Percentiles rank a stretch among this genome's conserved stretches.
Conservation (phyloP, 2,113 vertebrate genomes). For the Lophius piscatorius region DNA sequence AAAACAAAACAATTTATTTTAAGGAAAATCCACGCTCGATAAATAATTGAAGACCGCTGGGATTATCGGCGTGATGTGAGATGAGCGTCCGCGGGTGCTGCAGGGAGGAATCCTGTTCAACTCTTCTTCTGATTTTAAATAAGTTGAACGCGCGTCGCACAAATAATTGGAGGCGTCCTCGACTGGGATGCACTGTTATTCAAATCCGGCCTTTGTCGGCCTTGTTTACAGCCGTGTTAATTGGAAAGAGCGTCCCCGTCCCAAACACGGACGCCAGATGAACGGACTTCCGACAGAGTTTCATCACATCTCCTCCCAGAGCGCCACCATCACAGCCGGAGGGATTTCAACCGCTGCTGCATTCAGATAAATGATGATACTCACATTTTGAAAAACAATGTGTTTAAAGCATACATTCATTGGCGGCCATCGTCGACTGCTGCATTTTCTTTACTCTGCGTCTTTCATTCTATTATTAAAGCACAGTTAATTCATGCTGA, state of each 20-base stretch:
- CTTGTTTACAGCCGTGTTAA: conserved; percentile 64
- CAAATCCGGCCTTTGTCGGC: too few relatives aligned
- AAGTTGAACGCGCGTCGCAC: conserved; percentile 39
- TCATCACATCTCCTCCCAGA: too few relatives aligned
- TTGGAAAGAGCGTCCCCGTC: conserved; percentile 30
- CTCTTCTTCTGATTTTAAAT: conserved; percentile 66
- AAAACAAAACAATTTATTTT: too few relatives aligned
- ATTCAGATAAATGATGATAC: conserved; percentile 20
- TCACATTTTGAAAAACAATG: too few relatives aligned
- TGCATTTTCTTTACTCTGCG: conserved; percentile 20
- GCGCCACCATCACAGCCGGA: too few relatives aligned
- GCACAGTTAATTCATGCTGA: conserved; percentile 46
- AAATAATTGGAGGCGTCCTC: conserved; percentile 68
- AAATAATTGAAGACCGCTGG: too few relatives aligned
- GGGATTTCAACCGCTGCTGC: too few relatives aligned
- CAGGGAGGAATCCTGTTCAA: conserved; percentile 46
- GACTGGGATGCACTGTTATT: conserved; percentile 45
- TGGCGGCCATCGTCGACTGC: conserved; percentile 44
- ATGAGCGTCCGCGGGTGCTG: conserved; percentile 22
- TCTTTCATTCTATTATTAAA: conserved; percentile 29
- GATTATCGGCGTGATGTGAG: too few relatives aligned
- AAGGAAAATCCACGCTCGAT: too few relatives aligned
- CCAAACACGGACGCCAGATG: not conserved
- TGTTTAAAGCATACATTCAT: conserved; percentile 23
- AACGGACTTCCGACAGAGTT: too few relatives aligned